Conservation (phyloP, 2,888 invertebrate genomes). For the Myopa testacea region DNA sequence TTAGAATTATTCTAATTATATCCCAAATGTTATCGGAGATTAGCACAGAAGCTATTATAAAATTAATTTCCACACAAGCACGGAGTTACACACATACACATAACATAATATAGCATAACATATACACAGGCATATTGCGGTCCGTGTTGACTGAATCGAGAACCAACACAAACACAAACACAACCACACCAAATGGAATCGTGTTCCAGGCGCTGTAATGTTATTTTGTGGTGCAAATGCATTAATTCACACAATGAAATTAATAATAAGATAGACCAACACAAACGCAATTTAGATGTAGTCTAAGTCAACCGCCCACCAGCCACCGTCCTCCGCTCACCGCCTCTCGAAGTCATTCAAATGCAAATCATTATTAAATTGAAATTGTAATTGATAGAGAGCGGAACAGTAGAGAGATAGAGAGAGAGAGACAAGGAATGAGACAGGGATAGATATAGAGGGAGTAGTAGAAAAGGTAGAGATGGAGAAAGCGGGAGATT, state of each 20-base stretch:
- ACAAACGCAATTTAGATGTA: conserved; percentile 9
- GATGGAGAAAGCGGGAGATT: background rate
- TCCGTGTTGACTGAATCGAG: background rate
- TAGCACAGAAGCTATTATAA: conserved; percentile 53
- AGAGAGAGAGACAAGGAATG: background rate
- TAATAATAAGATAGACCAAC: conserved; percentile 33
- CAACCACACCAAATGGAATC: conserved; percentile 15
- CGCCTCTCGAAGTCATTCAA: conserved; percentile 5
- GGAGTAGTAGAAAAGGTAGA: background rate
- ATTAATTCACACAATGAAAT: conserved; percentile 40
- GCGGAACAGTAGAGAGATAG: background rate
- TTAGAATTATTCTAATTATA: conserved; percentile 64
- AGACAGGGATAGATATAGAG: conserved; percentile 7
- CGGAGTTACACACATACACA: background rate
- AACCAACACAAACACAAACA: conserved; percentile 2
- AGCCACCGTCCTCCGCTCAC: background rate
- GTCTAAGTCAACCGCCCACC: background rate
- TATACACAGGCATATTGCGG: background rate
- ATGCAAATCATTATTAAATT: conserved; percentile 39
- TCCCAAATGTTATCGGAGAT: conserved; percentile 43
- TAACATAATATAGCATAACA: too few species aligned
- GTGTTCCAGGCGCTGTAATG: conserved; percentile 11
- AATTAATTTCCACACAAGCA: conserved; percentile 51
- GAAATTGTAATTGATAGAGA: conserved; percentile 19
- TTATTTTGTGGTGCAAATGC: conserved; percentile 33